Evolutionary conservation across 2,797 vertebrate species (phyloP), one percentile per base, ranked within the genome.

Genomic region (Sebastes trivittatus): DNA sequence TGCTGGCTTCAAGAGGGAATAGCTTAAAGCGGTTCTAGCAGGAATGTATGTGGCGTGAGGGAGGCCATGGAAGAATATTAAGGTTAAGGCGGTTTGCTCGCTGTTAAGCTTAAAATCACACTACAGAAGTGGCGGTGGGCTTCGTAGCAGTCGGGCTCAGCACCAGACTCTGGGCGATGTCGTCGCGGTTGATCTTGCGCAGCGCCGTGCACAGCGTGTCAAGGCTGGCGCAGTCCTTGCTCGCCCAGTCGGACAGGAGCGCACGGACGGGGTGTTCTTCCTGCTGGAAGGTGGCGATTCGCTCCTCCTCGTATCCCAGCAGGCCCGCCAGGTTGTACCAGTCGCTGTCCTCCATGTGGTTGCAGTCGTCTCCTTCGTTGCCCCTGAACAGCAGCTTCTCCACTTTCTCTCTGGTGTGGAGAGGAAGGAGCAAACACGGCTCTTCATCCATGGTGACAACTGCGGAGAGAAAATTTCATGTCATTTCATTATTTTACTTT

Each of bases 291-390:
- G 95, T 95, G 67, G 96, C 97, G 56, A 99, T 98, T 62, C 97
- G 95, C 74, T 98, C 97, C 25, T 98, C 97, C 84, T 97, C 95
- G 83, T 99, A 99, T 58, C 98, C 98, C 82, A 99, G 95, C 82
- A 98, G 96, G 1, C 95, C 96, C 0, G 98, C 98, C 92, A 99
- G 94, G 90, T 94, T 97, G 92, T 96, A 94, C 98, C 98, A 99
- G 69, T 96, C 95, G 14, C 97, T 97, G 77, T 98, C 97, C 16
- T 97, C 96, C 0, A 95, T 92, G 0, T 95, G 95, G 63, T 86
- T 81, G 65, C 87, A 78, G 32, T 90, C 80, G 29, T 94, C 92
- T 25, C 85, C 89, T 8, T 91, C 89, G 0, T 34, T 72, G 81
- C 95, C 88, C 23, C 78, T 83, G 94, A 95, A 96, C 81, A 99